A percentile compares a stretch with the other conserved stretches of the same genome.
These are phyloP conservation scores for Panurus biarmicus DNA, from an alignment of 2,113 vertebrate genomes.

Conservation along the genomic window DNA sequence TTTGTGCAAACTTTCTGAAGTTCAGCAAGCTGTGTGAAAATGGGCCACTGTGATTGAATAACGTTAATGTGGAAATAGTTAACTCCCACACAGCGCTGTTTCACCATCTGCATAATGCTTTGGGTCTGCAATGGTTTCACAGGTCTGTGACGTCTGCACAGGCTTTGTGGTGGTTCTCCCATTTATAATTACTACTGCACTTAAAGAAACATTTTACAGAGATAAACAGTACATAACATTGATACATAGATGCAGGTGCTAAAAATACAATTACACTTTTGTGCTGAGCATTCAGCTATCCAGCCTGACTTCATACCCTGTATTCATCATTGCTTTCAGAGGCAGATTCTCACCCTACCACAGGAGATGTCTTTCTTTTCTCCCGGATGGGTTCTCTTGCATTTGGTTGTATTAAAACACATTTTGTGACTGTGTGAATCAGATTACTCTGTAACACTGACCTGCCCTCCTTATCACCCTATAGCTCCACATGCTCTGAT, in stretches of 20 bases:
- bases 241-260: neutral
- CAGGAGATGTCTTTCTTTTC: neutral
- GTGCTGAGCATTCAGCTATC: neutral
- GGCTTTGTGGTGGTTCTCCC: conserved; percentile 7
- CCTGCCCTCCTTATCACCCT: neutral
- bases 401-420: neutral
- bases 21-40: conserved; percentile 28
- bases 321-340: neutral
- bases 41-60: conserved; percentile 49
- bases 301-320: neutral
- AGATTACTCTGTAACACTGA: neutral
- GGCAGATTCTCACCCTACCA: neutral
- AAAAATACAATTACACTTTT: neutral
- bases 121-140: conserved; percentile 1
- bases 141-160: neutral
- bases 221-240: neutral
- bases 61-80: neutral
- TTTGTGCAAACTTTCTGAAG: conserved; percentile 42
- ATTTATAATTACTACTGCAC: neutral
- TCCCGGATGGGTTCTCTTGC: neutral
- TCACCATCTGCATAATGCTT: neutral
- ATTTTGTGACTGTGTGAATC: neutral
- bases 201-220: neutral
- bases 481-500: rapidly evolving
- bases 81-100: conserved; percentile 13